These are phyloP conservation scores for Theocolax elegans DNA, from an alignment of 1,140 invertebrate genomes.

Conservation along the genomic window DNA sequence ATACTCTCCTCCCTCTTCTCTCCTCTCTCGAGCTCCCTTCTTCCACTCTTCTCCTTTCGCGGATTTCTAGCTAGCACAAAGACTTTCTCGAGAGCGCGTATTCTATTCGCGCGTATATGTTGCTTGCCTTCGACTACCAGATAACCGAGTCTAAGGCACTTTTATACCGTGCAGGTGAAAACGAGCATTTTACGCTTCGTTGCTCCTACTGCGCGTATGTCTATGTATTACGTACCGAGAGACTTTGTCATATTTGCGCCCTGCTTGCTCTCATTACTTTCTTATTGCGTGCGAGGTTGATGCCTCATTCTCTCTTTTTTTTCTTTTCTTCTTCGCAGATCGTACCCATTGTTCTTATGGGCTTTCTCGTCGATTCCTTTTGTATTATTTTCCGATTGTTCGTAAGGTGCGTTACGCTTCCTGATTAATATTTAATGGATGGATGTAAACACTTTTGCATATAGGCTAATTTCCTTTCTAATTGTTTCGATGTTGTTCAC, in stretches of 20 bases:
- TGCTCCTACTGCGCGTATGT: neutral
- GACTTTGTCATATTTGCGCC: neutral
- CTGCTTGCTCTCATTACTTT: neutral
- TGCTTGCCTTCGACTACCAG: neutral
- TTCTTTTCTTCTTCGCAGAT: neutral
- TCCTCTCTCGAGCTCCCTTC: slow-evolving; percentile 45
- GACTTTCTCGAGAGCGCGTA: slow-evolving; percentile 26
- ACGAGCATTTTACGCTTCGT: slow-evolving; percentile 11
- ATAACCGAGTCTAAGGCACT: neutral
- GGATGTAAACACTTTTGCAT: no score
- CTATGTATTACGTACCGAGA: no score
- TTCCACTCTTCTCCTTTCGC: slow-evolving; percentile 43
- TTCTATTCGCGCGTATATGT: neutral
- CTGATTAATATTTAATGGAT: no score
- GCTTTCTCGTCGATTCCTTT: no score
- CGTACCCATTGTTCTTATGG: no score
- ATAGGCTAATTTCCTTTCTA: no score
- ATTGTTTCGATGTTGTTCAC: no score
- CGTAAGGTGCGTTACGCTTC: no score
- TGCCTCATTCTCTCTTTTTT: neutral
- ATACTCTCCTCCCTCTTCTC: slow-evolving; percentile 50
- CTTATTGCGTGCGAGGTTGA: neutral
- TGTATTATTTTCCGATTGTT: no score
- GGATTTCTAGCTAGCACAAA: slow-evolving; percentile 52
- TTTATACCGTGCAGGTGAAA: slow-evolving; percentile 1